These are phyloP conservation scores for Furnarius figulus DNA, from an alignment of 2,113 vertebrate species.

Conservation along the genomic window DNA sequence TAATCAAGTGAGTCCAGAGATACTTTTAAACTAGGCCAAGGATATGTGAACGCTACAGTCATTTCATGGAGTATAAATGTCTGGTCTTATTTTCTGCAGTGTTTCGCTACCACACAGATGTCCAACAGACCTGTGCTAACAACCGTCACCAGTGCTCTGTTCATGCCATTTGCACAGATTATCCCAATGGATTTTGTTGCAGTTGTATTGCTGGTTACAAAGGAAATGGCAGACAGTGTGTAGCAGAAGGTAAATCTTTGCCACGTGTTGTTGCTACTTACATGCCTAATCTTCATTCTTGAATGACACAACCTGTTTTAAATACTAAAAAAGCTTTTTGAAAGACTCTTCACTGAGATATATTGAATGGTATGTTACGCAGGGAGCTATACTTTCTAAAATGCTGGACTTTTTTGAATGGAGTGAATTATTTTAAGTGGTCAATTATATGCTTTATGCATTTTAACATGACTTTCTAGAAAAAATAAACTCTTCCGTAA, in stretches of 20 bases:
- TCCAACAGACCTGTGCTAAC: slow-evolving; percentile 82
- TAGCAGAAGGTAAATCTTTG: slow-evolving; percentile 85
- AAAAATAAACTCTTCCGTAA: background rate
- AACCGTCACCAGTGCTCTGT: slow-evolving; percentile 87
- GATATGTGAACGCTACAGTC: background rate
- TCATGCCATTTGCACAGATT: slow-evolving; percentile 88
- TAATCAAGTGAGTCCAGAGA: background rate
- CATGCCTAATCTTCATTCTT: background rate
- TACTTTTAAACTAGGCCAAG: background rate
- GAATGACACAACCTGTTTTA: background rate
- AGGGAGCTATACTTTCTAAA: background rate
- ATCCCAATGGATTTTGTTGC: slow-evolving; percentile 88
- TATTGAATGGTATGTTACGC: background rate
- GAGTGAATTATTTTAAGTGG: background rate
- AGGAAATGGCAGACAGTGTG: slow-evolving; percentile 90
- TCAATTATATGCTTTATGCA: background rate
- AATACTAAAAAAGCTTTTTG: background rate
- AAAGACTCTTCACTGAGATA: background rate
- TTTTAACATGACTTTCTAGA: background rate
- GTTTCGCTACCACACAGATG: slow-evolving; percentile 85
- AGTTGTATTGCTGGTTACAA: slow-evolving; percentile 89
- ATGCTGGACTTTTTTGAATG: background rate
- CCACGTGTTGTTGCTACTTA: too few relatives aligned
- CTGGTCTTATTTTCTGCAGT: slow-evolving; percentile 73
- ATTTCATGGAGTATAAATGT: background rate